phyloP scores from a whole-genome alignment of 2,888 invertebrate genomes.

The Folsomia candida region DNA sequence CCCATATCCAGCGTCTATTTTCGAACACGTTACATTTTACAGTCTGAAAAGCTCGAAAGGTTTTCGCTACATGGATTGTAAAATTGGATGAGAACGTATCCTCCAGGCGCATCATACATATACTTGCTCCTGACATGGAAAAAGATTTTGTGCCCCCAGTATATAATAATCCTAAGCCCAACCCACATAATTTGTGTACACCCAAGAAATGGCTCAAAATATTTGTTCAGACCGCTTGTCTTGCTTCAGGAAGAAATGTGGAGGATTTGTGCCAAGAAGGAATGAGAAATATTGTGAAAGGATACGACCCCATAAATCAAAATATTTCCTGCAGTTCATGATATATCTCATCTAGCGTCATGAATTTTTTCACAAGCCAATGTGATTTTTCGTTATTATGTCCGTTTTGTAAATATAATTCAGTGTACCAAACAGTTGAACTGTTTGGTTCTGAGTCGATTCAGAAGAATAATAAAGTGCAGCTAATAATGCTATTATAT shows the following conservation, averaged over 20 bases:
- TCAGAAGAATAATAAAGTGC: no score
- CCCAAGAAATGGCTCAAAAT: neutral
- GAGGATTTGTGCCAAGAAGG: constrained; percentile 23
- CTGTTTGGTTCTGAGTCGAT: no score
- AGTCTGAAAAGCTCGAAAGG: neutral
- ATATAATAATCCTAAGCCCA: no score
- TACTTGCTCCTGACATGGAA: neutral
- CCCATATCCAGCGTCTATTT: no score
- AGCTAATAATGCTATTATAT: no score
- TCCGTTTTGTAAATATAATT: neutral
- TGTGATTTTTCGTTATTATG: neutral
- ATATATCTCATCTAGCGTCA: constrained; percentile 7
- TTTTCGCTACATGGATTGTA: neutral
- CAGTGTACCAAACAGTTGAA: no score
- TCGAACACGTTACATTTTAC: no score
- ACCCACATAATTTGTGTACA: neutral
- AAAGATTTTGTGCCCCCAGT: neutral
- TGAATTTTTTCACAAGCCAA: neutral
- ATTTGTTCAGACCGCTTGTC: no score
- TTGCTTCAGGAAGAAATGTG: constrained; percentile 2
- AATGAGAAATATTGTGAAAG: constrained; percentile 16
- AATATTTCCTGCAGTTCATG: constrained; percentile 20
- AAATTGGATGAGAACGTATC: neutral
- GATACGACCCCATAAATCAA: constrained; percentile 26
- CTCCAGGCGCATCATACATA: no score